These are phyloP conservation scores for Salticus scenicus DNA, from an alignment of 2,888 invertebrate genomes.

Conservation along the genomic window DNA sequence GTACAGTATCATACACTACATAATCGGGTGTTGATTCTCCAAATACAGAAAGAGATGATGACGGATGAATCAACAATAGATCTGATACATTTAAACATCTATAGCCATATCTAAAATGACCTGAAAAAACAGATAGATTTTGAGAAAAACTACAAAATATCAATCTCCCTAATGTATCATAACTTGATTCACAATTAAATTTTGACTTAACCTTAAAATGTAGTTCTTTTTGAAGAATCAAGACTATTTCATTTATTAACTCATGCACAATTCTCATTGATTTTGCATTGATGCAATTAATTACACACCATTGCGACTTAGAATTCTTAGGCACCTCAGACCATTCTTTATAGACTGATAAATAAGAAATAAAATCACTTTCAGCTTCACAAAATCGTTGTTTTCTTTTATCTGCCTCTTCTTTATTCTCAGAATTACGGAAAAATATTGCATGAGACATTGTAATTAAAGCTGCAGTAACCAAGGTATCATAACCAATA, in stretches of 20 bases:
- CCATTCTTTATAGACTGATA: slow-evolving; percentile 72
- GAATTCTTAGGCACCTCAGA: slow-evolving; percentile 71
- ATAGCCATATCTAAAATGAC: slow-evolving; percentile 53
- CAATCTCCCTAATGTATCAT: slow-evolving; percentile 28
- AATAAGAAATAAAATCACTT: slow-evolving; percentile 74
- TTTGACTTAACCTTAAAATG: slow-evolving; percentile 29
- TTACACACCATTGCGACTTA: slow-evolving; percentile 74
- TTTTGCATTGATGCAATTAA: slow-evolving; percentile 75
- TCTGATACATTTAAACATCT: slow-evolving; percentile 26
- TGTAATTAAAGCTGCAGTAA: slow-evolving; percentile 73
- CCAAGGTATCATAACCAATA: slow-evolving; percentile 73
- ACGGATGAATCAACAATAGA: slow-evolving; percentile 56
- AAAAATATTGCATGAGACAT: slow-evolving; percentile 74
- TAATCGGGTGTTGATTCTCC: slow-evolving; percentile 48
- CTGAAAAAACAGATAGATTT: slow-evolving; percentile 64
- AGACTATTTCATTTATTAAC: slow-evolving; percentile 56
- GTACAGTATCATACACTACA: slow-evolving; percentile 57
- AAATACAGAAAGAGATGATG: slow-evolving; percentile 55
- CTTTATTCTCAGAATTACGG: slow-evolving; percentile 73
- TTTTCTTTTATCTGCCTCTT: slow-evolving; percentile 73
- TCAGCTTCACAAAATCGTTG: slow-evolving; percentile 73
- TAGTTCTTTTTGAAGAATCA: slow-evolving; percentile 48
- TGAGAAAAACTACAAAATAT: slow-evolving; percentile 59
- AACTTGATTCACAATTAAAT: slow-evolving; percentile 30
- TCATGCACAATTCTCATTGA: slow-evolving; percentile 73